phyloP scores from a whole-genome alignment of 1,140 invertebrate species.

The Scaptomyza pallida region DNA sequence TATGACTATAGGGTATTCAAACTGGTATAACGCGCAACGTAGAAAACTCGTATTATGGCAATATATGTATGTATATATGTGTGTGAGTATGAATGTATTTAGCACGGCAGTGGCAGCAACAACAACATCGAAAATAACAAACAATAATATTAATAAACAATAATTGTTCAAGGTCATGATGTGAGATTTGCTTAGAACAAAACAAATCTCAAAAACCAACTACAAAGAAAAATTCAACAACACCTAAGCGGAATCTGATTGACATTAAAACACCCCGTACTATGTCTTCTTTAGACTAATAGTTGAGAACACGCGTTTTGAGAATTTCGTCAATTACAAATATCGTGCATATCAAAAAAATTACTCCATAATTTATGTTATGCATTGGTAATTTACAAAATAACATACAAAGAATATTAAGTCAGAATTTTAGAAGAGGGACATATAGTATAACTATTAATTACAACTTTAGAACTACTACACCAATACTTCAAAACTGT shows the following conservation, averaged over 20 bases:
- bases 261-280: conserved; percentile 1
- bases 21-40: conserved; percentile 50
- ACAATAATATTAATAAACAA: conserved; percentile 68
- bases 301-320: too few species aligned
- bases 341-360: too few species aligned
- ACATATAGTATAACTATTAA: too few species aligned
- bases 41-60: conserved; percentile 33
- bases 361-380: too few species aligned
- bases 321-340: too few species aligned
- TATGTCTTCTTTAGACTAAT: background rate
- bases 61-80: conserved; percentile 10
- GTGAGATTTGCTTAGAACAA: conserved; percentile 62
- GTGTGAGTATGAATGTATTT: background rate
- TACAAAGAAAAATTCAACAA: background rate
- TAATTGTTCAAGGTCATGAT: conserved; percentile 72
- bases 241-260: background rate
- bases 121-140: conserved; percentile 27
- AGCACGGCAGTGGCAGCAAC: background rate
- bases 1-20: conserved; percentile 22
- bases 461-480: too few species aligned
- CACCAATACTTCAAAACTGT: too few species aligned
- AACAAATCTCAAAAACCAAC: conserved; percentile 51
- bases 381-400: too few species aligned
- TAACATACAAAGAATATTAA: too few species aligned
- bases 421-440: too few species aligned